phyloP scores from a whole-genome alignment of 2,797 vertebrate genomes.

The Spinus pinus region DNA sequence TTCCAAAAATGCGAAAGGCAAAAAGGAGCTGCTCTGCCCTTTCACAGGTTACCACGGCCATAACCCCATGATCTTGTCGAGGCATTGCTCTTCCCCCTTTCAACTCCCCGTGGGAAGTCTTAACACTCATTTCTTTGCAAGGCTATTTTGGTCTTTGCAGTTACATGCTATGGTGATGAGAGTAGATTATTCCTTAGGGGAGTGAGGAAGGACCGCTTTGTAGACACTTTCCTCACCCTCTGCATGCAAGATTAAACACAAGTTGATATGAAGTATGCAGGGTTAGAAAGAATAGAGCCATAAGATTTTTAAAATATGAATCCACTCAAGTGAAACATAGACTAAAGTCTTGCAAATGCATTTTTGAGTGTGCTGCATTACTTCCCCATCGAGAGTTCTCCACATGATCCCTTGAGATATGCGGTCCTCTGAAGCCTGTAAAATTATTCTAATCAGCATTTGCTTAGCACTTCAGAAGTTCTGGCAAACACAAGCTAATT shows the following conservation, averaged over 20 bases:
- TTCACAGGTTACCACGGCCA: neutral
- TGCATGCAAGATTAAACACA: slow-evolving; percentile 63
- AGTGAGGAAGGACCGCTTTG: slow-evolving; percentile 27
- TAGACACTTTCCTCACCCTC: slow-evolving; percentile 36
- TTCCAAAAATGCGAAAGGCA: fast-evolving
- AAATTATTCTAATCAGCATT: slow-evolving; percentile 69
- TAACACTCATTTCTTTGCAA: neutral
- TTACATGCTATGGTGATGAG: neutral
- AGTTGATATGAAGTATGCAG: slow-evolving; percentile 44
- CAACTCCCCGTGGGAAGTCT: neutral
- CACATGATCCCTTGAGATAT: slow-evolving; percentile 62
- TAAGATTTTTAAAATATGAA: slow-evolving; percentile 64
- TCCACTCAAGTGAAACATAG: slow-evolving; percentile 61
- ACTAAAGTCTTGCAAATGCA: slow-evolving; percentile 62
- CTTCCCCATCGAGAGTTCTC: slow-evolving; percentile 66
- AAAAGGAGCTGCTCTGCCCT: neutral
- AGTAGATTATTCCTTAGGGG: slow-evolving; percentile 28
- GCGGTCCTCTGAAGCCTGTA: slow-evolving; percentile 62
- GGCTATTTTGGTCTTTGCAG: slow-evolving; percentile 23
- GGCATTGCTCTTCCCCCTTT: neutral
- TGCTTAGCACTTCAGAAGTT: slow-evolving; percentile 62
- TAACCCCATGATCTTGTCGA: neutral
- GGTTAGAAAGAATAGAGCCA: slow-evolving; percentile 49
- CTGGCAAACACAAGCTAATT: slow-evolving; percentile 61
- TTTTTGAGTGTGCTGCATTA: slow-evolving; percentile 62